phyloP scores from a whole-genome alignment of 1,140 invertebrate genomes.

The Drosophila nigrodunni region DNA sequence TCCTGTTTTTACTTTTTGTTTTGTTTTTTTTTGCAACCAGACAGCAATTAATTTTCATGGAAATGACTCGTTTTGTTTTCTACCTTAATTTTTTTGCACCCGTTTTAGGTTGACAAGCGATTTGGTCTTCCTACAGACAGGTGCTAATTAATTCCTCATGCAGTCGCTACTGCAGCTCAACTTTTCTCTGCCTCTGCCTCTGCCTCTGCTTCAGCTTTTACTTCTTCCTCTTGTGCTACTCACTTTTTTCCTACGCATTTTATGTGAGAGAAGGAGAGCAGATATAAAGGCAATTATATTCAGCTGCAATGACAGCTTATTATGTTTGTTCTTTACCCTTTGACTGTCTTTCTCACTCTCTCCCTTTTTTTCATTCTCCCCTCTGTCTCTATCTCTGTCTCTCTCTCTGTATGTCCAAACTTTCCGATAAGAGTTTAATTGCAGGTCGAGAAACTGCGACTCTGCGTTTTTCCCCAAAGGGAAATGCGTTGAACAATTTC shows the following conservation, averaged over 20 bases:
- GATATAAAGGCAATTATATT: slow-evolving; percentile 64
- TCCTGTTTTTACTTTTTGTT: background rate
- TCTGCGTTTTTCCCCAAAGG: slow-evolving; percentile 27
- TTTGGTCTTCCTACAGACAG: slow-evolving; percentile 8
- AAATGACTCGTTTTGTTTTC: slow-evolving; percentile 65
- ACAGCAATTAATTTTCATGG: slow-evolving; percentile 74
- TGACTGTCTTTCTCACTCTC: background rate
- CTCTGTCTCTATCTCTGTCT: slow-evolving; percentile 11
- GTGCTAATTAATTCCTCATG: slow-evolving; percentile 48
- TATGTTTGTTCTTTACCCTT: slow-evolving; percentile 25
- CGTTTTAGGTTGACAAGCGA: slow-evolving; percentile 11
- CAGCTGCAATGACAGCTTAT: slow-evolving; percentile 32
- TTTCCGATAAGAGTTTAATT: slow-evolving; percentile 80
- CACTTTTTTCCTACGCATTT: slow-evolving; percentile 31
- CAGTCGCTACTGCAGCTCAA: slow-evolving; percentile 6
- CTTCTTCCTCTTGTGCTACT: background rate
- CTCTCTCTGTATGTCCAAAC: slow-evolving; percentile 46
- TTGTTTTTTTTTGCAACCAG: slow-evolving; percentile 2
- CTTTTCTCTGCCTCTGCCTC: background rate
- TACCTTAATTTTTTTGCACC: slow-evolving; percentile 4
- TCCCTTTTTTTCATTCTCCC: background rate
- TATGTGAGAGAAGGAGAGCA: background rate
- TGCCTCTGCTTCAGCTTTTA: slow-evolving; percentile 6
- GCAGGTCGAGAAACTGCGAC: slow-evolving; percentile 65
- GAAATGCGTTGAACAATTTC: slow-evolving; percentile 75